Conservation (phyloP, 2,797 vertebrate genomes). For the Tympanoctomys barrerae region DNA sequence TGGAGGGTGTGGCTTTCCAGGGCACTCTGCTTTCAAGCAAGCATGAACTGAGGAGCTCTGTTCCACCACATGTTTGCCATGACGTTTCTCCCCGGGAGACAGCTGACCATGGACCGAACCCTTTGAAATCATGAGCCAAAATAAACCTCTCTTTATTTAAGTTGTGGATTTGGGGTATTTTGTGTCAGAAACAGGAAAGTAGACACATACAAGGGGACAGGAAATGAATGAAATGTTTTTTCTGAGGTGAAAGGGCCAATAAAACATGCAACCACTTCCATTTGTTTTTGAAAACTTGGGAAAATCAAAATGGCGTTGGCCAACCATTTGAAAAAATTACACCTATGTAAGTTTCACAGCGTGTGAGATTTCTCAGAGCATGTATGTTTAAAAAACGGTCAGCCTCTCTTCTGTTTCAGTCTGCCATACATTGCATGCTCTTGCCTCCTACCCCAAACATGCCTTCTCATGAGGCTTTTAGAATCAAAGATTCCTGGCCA, state of each 20-base stretch:
- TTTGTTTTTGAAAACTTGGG: conserved; percentile 25
- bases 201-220: neutral
- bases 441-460: no score
- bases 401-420: no score
- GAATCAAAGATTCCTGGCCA: no score
- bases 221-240: conserved; percentile 33
- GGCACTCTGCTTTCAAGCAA: neutral
- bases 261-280: neutral
- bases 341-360: neutral
- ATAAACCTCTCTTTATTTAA: neutral
- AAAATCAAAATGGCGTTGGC: conserved; percentile 15
- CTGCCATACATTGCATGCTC: no score
- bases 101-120: neutral
- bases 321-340: neutral
- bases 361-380: neutral
- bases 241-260: neutral
- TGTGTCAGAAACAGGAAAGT: neutral
- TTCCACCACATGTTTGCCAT: neutral
- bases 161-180: neutral
- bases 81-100: neutral
- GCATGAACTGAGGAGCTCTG: neutral
- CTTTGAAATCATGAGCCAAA: neutral
- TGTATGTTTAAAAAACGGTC: no score
- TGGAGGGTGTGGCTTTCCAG: neutral
- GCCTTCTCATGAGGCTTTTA: no score